Percentiles rank a stretch among this genome's conserved stretches.
Conservation (phyloP, 2,797 vertebrate genomes). For the Melanotaenia maccullochi region DNA sequence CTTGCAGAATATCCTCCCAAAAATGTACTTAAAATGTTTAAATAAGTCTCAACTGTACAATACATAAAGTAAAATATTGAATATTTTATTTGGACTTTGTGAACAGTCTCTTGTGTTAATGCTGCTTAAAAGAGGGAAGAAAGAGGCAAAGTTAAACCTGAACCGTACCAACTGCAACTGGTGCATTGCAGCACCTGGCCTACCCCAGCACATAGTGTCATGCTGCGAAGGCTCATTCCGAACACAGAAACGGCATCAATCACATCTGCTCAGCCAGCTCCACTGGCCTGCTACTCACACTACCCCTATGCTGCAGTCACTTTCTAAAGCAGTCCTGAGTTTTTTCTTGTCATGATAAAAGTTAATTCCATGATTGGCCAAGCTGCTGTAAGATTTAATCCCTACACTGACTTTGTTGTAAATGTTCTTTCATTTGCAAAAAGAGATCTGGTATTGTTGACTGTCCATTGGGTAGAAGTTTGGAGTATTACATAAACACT, state of each 20-base stretch:
- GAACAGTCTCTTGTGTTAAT: conserved; percentile 18
- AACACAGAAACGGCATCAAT: conserved; percentile 75
- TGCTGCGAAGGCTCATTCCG: conserved; percentile 74
- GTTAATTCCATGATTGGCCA: conserved; percentile 44
- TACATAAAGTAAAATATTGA: background rate
- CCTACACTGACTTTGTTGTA: conserved; percentile 25
- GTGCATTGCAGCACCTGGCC: conserved; percentile 83
- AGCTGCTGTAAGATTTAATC: conserved; percentile 35
- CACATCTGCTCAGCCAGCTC: conserved; percentile 59
- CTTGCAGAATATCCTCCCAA: background rate
- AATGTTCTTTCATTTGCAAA: conserved; percentile 16
- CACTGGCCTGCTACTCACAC: conserved; percentile 50
- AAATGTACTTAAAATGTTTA: background rate
- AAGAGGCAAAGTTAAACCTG: conserved; percentile 49
- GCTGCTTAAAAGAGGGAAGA: conserved; percentile 16
- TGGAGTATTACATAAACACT: background rate
- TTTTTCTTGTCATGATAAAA: conserved; percentile 59
- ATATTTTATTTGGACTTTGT: background rate
- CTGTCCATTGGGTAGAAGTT: background rate
- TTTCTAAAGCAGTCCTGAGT: conserved; percentile 33
- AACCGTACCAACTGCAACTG: conserved; percentile 68
- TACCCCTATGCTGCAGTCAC: conserved; percentile 58
- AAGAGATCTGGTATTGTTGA: conserved; percentile 9
- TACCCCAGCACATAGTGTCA: conserved; percentile 51
- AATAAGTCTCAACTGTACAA: background rate